Evolutionary conservation across 2,888 invertebrate genomes (phyloP).

Genomic region (Melanchra persicariae): DNA sequence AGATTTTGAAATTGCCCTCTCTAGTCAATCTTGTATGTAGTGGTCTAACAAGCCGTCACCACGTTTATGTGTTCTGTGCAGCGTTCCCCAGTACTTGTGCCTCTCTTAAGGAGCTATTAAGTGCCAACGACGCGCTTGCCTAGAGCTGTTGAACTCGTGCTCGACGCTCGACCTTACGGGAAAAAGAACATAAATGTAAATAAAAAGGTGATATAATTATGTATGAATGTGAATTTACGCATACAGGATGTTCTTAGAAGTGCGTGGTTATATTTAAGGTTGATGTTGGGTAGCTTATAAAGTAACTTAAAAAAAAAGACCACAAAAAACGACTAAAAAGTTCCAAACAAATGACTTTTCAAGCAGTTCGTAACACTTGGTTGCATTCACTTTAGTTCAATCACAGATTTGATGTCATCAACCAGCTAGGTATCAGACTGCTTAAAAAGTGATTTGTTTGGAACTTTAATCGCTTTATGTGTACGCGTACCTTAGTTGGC

Average conservation of each 20-base stretch:
- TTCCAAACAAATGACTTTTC: too few species aligned
- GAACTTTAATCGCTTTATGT: too few species aligned
- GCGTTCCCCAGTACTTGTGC: conserved; percentile 42
- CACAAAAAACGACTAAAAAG: too few species aligned
- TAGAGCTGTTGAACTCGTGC: conserved; percentile 47
- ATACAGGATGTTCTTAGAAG: too few species aligned
- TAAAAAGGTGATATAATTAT: conserved; percentile 1
- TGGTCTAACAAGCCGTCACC: conserved; percentile 28
- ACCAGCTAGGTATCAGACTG: too few species aligned
- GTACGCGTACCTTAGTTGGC: too few species aligned
- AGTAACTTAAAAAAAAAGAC: too few species aligned
- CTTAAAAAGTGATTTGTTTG: too few species aligned
- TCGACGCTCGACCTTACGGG: conserved; percentile 42
- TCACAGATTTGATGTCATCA: too few species aligned
- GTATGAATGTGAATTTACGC: background rate
- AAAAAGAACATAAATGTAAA: conserved; percentile 26
- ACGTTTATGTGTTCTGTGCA: conserved; percentile 37
- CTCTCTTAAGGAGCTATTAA: conserved; percentile 52
- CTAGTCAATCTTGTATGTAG: conserved; percentile 26
- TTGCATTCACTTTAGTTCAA: too few species aligned
- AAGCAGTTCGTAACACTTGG: too few species aligned
- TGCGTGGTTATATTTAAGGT: background rate
- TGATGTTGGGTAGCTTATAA: background rate
- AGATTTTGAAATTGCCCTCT: conserved; percentile 23
- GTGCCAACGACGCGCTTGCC: conserved; percentile 48